Evolutionary conservation across 2,113 vertebrate genomes (phyloP).

Genomic region (Tympanuchus pallidicinctus): DNA sequence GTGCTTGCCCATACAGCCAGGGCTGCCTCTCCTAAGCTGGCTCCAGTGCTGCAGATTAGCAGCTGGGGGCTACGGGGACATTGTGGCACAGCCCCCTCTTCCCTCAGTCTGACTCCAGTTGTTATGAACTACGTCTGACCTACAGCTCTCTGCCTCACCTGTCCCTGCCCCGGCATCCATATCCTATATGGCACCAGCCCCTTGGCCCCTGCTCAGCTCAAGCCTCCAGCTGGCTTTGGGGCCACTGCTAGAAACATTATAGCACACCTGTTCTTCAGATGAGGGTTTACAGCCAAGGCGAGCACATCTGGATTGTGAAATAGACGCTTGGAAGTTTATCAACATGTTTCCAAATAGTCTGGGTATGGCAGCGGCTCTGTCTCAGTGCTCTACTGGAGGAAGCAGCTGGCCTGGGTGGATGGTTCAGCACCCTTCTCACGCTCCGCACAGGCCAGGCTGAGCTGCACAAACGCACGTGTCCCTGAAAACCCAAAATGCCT

Average conservation of each 20-base stretch:
- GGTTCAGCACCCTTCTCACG: slow-evolving; percentile 52
- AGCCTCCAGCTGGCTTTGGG: slow-evolving; percentile 71
- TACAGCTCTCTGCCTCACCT: slow-evolving; percentile 21
- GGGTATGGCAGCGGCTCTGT: slow-evolving; percentile 67
- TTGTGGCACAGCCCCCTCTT: neutral
- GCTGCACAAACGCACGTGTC: neutral
- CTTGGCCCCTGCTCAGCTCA: slow-evolving; percentile 64
- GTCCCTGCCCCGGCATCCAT: slow-evolving; percentile 20
- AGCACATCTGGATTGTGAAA: slow-evolving; percentile 79
- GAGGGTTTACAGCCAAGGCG: slow-evolving; percentile 75
- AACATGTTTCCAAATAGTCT: slow-evolving; percentile 71
- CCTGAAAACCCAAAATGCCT: neutral
- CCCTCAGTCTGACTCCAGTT: neutral
- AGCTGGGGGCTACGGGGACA: neutral
- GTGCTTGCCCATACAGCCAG: neutral
- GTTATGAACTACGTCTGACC: slow-evolving; percentile 44
- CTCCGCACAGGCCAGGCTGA: neutral
- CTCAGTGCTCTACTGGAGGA: slow-evolving; percentile 63
- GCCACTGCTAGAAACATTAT: slow-evolving; percentile 76
- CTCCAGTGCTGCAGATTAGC: neutral
- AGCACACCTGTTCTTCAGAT: slow-evolving; percentile 81
- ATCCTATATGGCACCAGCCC: slow-evolving; percentile 58
- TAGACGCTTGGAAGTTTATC: slow-evolving; percentile 76
- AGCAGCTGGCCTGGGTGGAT: slow-evolving; percentile 62
- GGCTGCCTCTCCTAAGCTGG: neutral